Percentiles rank a stretch among this genome's conserved stretches.
These are phyloP conservation scores for Chitala chitala DNA, from an alignment of 2,113 vertebrate species.

Conservation along the genomic window DNA sequence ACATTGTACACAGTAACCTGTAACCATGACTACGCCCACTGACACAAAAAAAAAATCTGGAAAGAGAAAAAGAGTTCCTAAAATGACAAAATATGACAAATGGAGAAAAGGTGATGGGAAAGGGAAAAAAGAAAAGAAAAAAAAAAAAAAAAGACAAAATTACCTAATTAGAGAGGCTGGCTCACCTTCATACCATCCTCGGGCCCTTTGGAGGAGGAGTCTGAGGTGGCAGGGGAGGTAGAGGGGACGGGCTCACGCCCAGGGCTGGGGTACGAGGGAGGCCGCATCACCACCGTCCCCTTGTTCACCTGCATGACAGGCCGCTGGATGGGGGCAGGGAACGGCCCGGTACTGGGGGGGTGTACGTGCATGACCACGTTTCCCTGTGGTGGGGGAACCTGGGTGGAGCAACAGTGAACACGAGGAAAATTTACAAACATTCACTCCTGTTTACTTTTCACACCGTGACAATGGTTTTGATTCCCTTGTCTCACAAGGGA, in stretches of 20 bases:
- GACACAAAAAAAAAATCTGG: too few relatives aligned
- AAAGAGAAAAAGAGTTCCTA: too few relatives aligned
- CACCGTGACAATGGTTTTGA: too few relatives aligned
- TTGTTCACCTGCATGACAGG: constrained; percentile 75
- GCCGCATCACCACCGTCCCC: constrained; percentile 64
- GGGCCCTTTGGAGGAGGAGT: constrained; percentile 58
- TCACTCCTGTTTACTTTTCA: neutral
- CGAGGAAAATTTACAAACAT: neutral
- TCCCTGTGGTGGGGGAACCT: constrained; percentile 64
- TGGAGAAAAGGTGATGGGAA: constrained; percentile 12
- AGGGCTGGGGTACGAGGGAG: constrained; percentile 60
- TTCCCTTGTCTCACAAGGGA: too few relatives aligned
- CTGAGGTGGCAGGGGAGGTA: constrained; percentile 58
- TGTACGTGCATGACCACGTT: constrained; percentile 76
- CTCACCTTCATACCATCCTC: constrained; percentile 79
- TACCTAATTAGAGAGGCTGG: constrained; percentile 74
- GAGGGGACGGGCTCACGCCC: constrained; percentile 57
- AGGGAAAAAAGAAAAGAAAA: constrained; percentile 19
- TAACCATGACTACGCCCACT: too few relatives aligned
- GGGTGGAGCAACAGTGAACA: constrained; percentile 16
- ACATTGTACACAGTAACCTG: too few relatives aligned
- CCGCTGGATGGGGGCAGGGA: constrained; percentile 71
- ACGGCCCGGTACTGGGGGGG: constrained; percentile 63
- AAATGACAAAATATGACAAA: neutral
- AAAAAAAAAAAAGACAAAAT: constrained; percentile 42